phyloP scores from a whole-genome alignment of 2,797 vertebrate species.

The Alfaro cultratus region DNA sequence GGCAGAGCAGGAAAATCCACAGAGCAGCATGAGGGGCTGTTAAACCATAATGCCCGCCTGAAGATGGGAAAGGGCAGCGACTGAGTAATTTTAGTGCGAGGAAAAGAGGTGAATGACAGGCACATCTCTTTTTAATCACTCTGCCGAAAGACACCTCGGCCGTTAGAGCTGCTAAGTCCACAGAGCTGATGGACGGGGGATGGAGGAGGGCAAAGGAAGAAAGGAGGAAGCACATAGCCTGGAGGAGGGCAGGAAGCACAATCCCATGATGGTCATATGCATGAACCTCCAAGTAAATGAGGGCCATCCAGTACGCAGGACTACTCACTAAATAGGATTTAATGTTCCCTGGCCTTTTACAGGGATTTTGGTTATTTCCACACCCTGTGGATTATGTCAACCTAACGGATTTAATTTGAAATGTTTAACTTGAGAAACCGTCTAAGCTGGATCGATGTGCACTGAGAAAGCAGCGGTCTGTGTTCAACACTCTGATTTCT shows the following conservation, averaged over 20 bases:
- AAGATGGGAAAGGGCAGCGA: slow-evolving; percentile 47
- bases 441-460: neutral
- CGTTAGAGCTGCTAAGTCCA: slow-evolving; percentile 45
- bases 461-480: neutral
- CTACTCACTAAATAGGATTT: neutral
- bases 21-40: slow-evolving; percentile 21
- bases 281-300: neutral
- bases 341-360: neutral
- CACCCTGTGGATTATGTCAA: neutral
- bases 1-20: slow-evolving; percentile 15
- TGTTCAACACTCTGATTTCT: neutral
- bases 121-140: slow-evolving; percentile 62
- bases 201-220: slow-evolving; percentile 1
- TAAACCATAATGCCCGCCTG: slow-evolving; percentile 22
- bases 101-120: slow-evolving; percentile 8
- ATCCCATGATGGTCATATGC: neutral
- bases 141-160: slow-evolving; percentile 46
- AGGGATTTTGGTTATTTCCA: neutral
- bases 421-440: neutral
- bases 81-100: slow-evolving; percentile 43
- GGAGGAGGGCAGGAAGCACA: slow-evolving; percentile 11
- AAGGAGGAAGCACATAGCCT: slow-evolving; percentile 1
- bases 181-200: slow-evolving; percentile 21
- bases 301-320: neutral
- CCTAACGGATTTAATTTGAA: neutral